Base-by-base conservation (phyloP, 2,797 vertebrate species). In the Gymnothorax reevesii region DNA sequence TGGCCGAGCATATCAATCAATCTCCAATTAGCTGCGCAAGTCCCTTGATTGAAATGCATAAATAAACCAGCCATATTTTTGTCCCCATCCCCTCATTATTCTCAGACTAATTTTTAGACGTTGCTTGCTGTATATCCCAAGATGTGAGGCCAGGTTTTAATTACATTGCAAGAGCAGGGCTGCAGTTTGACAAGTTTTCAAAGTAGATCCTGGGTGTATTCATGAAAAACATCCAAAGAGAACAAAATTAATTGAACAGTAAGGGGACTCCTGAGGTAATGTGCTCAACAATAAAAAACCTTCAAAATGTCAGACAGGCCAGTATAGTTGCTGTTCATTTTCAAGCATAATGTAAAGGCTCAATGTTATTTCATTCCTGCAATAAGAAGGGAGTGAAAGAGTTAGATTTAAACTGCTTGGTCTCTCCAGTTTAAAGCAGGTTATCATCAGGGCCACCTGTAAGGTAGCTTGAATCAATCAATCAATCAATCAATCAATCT, bases 21-120 rank as follows among this genome's bases (percentile, higher is more conserved):
- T 92, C 91, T 96, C 95, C 96, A 97, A 97, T 97, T 97, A 97
- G 94, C 93, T 92, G 92, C 89, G 94, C 91, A 95, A 95, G 93
- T 94, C 95, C 92, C 92, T 95, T 94, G 95, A 95, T 97, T 97
- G 94, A 94, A 96, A 96, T 94, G 95, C 94, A 91, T 93, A 94
- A 93, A 82, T 91, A 90, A 91, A 90, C 85, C 89, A 91, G 90
- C 89, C 86, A 90, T 92, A 89, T 91, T 87, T 71, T 87, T 71
- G 92, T 96, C 94, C 95, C 95, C 94, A 96, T 96, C 92, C 90
- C 89, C 95, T 97, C 94, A 94, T 96, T 96, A 95, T 96, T 94
- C 88, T 92, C 94, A 91, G 88, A 93, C 92, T 92, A 92, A 93
- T 95, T 91, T 96, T 95, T 92, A 92, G 89, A 93, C 92, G 90